Evolutionary conservation across 2,888 invertebrate species (phyloP).

Genomic region (Ophioninae sp.): DNA sequence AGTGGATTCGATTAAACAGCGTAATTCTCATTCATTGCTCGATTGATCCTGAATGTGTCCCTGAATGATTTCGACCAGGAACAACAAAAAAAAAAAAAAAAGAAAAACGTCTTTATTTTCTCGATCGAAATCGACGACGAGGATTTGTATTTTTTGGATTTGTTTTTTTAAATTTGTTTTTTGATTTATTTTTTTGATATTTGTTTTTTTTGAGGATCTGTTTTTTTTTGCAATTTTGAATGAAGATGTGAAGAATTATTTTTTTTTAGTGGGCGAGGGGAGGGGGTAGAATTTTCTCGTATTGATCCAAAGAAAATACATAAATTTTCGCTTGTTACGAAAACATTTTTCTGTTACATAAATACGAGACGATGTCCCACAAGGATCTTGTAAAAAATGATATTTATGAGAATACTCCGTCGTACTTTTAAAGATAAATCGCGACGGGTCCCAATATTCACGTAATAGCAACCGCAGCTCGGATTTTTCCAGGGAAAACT

Average conservation of each 20-base stretch:
- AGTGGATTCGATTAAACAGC: conserved; percentile 68
- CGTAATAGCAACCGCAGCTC: conserved; percentile 56
- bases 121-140: too few relatives aligned
- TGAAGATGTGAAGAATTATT: neutral
- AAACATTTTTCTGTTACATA: conserved; percentile 58
- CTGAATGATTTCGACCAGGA: conserved; percentile 50
- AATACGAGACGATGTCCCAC: conserved; percentile 23
- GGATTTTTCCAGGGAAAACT: conserved; percentile 5
- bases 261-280: neutral
- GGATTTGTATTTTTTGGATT: neutral
- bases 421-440: conserved; percentile 7
- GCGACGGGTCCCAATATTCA: conserved; percentile 48
- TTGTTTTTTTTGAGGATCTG: too few relatives aligned
- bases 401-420: neutral
- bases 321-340: conserved; percentile 59
- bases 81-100: conserved; percentile 23
- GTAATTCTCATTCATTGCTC: conserved; percentile 65
- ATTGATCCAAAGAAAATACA: conserved; percentile 56
- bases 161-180: too few relatives aligned
- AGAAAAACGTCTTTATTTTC: neutral
- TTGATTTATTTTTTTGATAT: too few relatives aligned
- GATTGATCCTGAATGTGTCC: conserved; percentile 59
- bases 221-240: neutral
- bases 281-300: neutral
- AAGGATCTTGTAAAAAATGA: conserved; percentile 7